Conservation (phyloP, 2,797 vertebrate species). For the Carcharodon carcharias region DNA sequence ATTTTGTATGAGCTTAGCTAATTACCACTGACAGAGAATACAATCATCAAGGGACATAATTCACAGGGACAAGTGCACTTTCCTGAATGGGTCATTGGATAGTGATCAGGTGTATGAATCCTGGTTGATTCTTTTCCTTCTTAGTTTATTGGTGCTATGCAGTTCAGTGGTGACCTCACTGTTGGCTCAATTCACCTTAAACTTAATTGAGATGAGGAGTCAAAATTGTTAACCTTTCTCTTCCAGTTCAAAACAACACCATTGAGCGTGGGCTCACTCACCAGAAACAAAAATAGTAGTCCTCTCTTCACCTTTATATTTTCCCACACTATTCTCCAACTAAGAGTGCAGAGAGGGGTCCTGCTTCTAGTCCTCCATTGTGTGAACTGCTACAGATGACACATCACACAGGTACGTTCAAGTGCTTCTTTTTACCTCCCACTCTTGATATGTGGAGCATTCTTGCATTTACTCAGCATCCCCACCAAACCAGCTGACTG, state of each 20-base stretch:
- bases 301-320: not conserved
- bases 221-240: not conserved
- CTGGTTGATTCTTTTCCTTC: not conserved
- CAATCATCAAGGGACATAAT: not conserved
- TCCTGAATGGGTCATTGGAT: constrained; percentile 6
- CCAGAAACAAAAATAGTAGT: not conserved
- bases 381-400: not conserved
- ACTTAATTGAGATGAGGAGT: not conserved
- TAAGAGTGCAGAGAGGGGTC: not conserved
- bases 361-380: not conserved
- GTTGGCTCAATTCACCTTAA: not conserved
- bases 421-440: not conserved
- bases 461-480: not conserved
- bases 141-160: not conserved
- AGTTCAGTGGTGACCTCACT: not conserved
- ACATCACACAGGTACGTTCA: not conserved
- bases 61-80: constrained; percentile 9
- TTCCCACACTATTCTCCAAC: not conserved
- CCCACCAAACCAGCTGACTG: not conserved
- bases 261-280: not conserved
- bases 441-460: not conserved
- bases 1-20: not conserved
- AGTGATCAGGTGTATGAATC: not conserved
- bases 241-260: not conserved
- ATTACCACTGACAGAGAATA: not conserved